These are phyloP conservation scores for Prostheceraeus crozeri DNA, from an alignment of 2,888 invertebrate genomes.

Conservation along the genomic window DNA sequence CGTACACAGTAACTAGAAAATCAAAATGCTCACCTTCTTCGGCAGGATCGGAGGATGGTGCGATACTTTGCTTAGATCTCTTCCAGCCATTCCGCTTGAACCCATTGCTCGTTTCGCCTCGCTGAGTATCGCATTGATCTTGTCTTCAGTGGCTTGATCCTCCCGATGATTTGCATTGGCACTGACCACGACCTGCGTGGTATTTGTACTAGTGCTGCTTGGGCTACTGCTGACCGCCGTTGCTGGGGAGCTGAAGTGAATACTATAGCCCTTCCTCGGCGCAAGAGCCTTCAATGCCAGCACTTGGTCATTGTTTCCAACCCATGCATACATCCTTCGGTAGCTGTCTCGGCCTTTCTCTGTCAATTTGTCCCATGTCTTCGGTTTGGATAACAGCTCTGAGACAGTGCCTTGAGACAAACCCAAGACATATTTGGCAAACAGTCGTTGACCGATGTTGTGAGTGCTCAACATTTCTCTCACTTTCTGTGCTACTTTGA, in stretches of 20 bases:
- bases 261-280: constrained; percentile 59
- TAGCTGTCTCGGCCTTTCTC: constrained; percentile 98
- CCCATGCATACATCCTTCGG: constrained; percentile 99
- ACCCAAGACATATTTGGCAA: constrained; percentile 95
- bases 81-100: too few relatives aligned
- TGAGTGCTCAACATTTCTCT: constrained; percentile 86
- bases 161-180: constrained; percentile 57
- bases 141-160: constrained; percentile 72
- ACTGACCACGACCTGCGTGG: too few relatives aligned
- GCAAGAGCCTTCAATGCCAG: constrained; percentile 92
- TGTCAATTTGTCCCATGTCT: constrained; percentile 98
- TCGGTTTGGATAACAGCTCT: constrained; percentile 92
- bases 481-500: constrained; percentile 80
- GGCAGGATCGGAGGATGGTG: too few relatives aligned
- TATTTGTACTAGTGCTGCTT: too few relatives aligned
- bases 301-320: constrained; percentile 91
- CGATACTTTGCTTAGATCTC: too few relatives aligned
- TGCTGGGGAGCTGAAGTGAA: too few relatives aligned
- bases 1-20: too few relatives aligned
- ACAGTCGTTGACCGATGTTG: constrained; percentile 94
- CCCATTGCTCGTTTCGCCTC: constrained; percentile 81
- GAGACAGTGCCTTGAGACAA: constrained; percentile 91
- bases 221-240: too few relatives aligned
- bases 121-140: constrained; percentile 81
- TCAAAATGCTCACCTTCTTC: too few relatives aligned